Percentiles rank a stretch among this genome's conserved stretches.
Evolutionary conservation across 1,140 invertebrate genomes (phyloP).

Genomic region (Pseudomyrmex dendroicus): DNA sequence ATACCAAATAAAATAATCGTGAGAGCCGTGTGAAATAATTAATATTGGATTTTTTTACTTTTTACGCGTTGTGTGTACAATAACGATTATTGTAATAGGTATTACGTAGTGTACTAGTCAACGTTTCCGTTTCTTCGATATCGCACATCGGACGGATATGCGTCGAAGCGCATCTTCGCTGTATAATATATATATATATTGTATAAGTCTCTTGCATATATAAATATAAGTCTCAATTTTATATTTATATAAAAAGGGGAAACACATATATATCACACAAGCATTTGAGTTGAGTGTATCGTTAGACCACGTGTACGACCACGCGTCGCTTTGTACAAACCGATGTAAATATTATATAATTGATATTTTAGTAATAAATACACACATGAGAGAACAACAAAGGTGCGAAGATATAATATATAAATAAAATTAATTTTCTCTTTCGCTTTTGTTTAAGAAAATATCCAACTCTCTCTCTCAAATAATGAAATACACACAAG

Average conservation of each 20-base stretch:
- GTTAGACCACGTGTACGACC: slow-evolving; percentile 57
- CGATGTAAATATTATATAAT: slow-evolving; percentile 72
- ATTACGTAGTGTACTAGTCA: slow-evolving; percentile 72
- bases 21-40: slow-evolving; percentile 57
- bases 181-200: slow-evolving; percentile 10
- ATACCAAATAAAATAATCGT: slow-evolving; percentile 72
- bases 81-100: slow-evolving; percentile 61
- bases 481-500: no score
- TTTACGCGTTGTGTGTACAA: slow-evolving; percentile 26
- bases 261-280: slow-evolving; percentile 19
- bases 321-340: slow-evolving; percentile 71
- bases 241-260: background rate
- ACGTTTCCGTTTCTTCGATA: slow-evolving; percentile 42
- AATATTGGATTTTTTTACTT: slow-evolving; percentile 70
- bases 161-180: slow-evolving; percentile 1
- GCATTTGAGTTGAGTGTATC: slow-evolving; percentile 41
- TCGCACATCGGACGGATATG: slow-evolving; percentile 13
- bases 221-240: slow-evolving; percentile 16
- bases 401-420: slow-evolving; percentile 60
- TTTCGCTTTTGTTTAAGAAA: background rate
- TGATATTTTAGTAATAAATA: slow-evolving; percentile 68
- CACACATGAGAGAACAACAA: slow-evolving; percentile 40
- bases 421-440: slow-evolving; percentile 33
- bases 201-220: slow-evolving; percentile 7
- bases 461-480: no score